phyloP scores from a whole-genome alignment of 2,888 invertebrate species.

The Neoaliturus tenellus region DNA sequence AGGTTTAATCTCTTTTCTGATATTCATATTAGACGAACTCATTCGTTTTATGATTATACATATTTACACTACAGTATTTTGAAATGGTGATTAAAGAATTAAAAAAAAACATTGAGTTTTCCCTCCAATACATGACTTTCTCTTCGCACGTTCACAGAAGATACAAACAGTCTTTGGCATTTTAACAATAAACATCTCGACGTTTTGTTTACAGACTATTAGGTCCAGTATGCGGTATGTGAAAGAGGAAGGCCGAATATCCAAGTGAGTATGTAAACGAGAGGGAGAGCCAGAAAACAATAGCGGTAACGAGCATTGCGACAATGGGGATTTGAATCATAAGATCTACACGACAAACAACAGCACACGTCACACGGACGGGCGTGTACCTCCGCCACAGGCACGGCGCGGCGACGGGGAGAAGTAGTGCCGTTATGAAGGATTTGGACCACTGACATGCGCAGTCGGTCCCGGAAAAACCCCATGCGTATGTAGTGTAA shows the following conservation, averaged over 20 bases:
- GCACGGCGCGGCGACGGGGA: not conserved
- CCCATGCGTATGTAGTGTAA: no score
- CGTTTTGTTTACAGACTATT: not conserved
- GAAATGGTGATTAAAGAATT: no score
- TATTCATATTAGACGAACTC: no score
- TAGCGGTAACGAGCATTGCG: not conserved
- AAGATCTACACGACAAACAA: not conserved
- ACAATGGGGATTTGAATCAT: conserved; percentile 15
- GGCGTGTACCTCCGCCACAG: not conserved
- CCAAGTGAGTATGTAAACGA: not conserved
- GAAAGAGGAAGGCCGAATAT: not conserved
- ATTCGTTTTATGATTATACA: no score
- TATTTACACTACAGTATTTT: no score
- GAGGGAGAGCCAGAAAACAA: not conserved
- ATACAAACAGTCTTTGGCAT: no score
- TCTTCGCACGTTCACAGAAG: no score
- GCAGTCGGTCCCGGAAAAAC: no score
- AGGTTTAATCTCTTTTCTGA: no score
- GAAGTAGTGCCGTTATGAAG: not conserved
- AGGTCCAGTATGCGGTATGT: not conserved
- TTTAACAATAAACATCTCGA: no score
- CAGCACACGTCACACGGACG: not conserved
- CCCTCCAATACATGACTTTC: no score
- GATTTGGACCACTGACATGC: not conserved
- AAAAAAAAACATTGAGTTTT: no score